Evolutionary conservation across 2,113 vertebrate genomes (phyloP).

Genomic region (human (Homo sapiens)): GRCh38 chr1:209500001-209500500

Average conservation of each 20-base stretch:
- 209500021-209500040: background rate
- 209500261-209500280: background rate
- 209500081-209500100: background rate
- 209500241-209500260: background rate
- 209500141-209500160: background rate
- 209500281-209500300: background rate
- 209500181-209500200: background rate
- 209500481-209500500: background rate
- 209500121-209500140: background rate
- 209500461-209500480: background rate
- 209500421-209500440: background rate
- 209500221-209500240: background rate
- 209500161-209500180: background rate
- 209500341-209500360: background rate
- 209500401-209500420: background rate
- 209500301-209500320: background rate
- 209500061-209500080: background rate
- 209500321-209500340: background rate
- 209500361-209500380: background rate
- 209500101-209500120: background rate
- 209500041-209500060: background rate
- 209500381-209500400: background rate
- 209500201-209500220: background rate
- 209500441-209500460: background rate
- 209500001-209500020: background rate